Conservation (phyloP, 2,888 invertebrate genomes). For the Polyploca ridens region DNA sequence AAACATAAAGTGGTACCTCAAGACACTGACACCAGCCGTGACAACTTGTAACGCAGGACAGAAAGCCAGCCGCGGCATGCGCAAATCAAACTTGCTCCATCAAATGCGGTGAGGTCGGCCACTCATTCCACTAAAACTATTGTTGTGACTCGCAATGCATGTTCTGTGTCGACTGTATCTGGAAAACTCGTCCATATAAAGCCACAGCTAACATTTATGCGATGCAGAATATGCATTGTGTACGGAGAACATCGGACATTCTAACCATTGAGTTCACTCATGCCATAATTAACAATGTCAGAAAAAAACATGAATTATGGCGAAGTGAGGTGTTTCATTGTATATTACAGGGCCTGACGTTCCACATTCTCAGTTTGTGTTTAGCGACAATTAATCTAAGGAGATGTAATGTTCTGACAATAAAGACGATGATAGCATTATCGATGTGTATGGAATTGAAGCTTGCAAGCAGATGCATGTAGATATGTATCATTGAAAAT, state of each 20-base stretch:
- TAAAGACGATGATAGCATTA: slow-evolving; percentile 77
- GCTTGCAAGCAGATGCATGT: slow-evolving; percentile 80
- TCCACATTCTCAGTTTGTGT: slow-evolving; percentile 63
- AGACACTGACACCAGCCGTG: slow-evolving; percentile 56
- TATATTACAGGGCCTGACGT: slow-evolving; percentile 75
- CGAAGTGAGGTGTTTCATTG: slow-evolving; percentile 48
- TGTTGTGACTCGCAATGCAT: slow-evolving; percentile 75
- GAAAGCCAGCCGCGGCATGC: slow-evolving; percentile 80
- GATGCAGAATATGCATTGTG: slow-evolving; percentile 74
- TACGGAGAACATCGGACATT: slow-evolving; percentile 48
- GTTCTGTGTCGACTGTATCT: slow-evolving; percentile 68
- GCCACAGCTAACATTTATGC: slow-evolving; percentile 46
- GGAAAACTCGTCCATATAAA: slow-evolving; percentile 51
- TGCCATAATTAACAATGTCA: slow-evolving; percentile 41
- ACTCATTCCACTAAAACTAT: slow-evolving; percentile 83
- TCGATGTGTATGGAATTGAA: slow-evolving; percentile 76
- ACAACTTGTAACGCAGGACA: slow-evolving; percentile 72
- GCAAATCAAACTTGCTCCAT: slow-evolving; percentile 82
- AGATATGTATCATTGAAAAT: slow-evolving; percentile 50
- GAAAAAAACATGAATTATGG: slow-evolving; percentile 45
- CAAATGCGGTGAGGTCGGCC: slow-evolving; percentile 83
- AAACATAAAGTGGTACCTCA: slow-evolving; percentile 77
- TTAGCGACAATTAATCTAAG: slow-evolving; percentile 44
- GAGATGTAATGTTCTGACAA: slow-evolving; percentile 38
- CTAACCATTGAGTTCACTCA: slow-evolving; percentile 51